Conservation (phyloP, 2,888 invertebrate genomes). For the Acronicta aceris region DNA sequence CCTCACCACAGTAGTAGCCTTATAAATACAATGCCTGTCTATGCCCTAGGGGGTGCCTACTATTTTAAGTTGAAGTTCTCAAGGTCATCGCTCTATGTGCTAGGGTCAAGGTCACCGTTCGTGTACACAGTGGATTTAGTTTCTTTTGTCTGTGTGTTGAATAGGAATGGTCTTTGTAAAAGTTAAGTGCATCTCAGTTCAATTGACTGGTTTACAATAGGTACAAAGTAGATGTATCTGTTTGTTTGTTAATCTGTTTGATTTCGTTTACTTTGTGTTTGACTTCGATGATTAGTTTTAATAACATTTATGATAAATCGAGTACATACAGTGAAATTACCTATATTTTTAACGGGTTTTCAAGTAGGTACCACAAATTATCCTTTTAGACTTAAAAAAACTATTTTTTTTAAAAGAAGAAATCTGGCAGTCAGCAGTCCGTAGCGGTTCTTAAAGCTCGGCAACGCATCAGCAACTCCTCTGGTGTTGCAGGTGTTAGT, state of each 20-base stretch:
- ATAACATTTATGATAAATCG: too few relatives aligned
- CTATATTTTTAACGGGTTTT: too few relatives aligned
- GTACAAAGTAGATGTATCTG: not conserved
- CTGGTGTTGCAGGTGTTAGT: too few relatives aligned
- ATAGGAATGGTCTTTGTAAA: not conserved
- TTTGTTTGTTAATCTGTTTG: slow-evolving; percentile 6
- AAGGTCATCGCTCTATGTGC: slow-evolving; percentile 30
- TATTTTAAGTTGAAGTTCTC: slow-evolving; percentile 27
- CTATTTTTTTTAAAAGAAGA: too few relatives aligned
- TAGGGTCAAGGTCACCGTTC: slow-evolving; percentile 26
- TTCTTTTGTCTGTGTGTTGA: slow-evolving; percentile 31
- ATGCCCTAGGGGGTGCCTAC: slow-evolving; percentile 18
- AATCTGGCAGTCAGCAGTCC: too few relatives aligned
- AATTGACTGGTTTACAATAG: not conserved
- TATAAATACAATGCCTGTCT: slow-evolving; percentile 26
- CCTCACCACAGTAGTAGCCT: slow-evolving; percentile 12
- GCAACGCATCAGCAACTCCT: too few relatives aligned
- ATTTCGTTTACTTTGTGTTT: too few relatives aligned
- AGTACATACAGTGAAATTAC: too few relatives aligned
- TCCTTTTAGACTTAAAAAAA: too few relatives aligned
- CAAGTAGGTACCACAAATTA: too few relatives aligned
- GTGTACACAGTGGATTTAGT: slow-evolving; percentile 24
- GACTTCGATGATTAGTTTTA: too few relatives aligned
- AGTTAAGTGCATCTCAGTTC: slow-evolving; percentile 2
- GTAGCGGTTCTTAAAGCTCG: too few relatives aligned